Evolutionary conservation across 2,797 vertebrate species (phyloP), one percentile per base, ranked within the genome.

Genomic region (Danio albolineatus): DNA sequence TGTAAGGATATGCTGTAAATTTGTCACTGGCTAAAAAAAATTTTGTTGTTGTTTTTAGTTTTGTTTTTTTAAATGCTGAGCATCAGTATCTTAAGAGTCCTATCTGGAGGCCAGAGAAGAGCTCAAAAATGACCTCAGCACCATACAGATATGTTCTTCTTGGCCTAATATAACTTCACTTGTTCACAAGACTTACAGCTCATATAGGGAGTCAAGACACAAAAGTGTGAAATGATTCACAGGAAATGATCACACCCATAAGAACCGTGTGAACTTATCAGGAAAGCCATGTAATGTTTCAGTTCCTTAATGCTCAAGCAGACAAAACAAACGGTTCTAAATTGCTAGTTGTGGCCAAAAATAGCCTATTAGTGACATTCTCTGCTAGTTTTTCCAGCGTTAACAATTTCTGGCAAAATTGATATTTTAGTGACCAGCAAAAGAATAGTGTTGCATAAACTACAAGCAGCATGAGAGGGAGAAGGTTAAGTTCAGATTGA

Each of bases 231-330:
- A 62, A 28, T 54, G 77, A 70, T 76, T 60, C 56, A 49, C 82
- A 86, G 83, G 78, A 88, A 88, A 85, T 57, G 85, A 57, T 85
- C 86, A 83, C 86, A 87, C 83, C 84, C 83, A 84, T 54, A 7
- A 72, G 76, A 84, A 80, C 82, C 12, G 44, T 88, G 87, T 80
- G 86, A 90, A 89, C 82, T 86, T 76, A 66, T 88, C 84, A 86
- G 46, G 17, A 41, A 61, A 79, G 87, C 89, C 85, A 91, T 83
- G 84, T 88, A 90, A 62, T 10, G 82, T 83, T 88, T 87, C 57
- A 83, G 78, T 83, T 82, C 69, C 85, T 65, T 10, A 57, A 67
- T 9, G 64, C 71, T 53, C 60, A 13, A 83, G 48, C 38, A 75
- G 66, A 79, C 48, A 53, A 72, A 75, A 61, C 17, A 51, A 36